Conservation (phyloP, 2,113 vertebrate species). For the Hepsetus odoe region DNA sequence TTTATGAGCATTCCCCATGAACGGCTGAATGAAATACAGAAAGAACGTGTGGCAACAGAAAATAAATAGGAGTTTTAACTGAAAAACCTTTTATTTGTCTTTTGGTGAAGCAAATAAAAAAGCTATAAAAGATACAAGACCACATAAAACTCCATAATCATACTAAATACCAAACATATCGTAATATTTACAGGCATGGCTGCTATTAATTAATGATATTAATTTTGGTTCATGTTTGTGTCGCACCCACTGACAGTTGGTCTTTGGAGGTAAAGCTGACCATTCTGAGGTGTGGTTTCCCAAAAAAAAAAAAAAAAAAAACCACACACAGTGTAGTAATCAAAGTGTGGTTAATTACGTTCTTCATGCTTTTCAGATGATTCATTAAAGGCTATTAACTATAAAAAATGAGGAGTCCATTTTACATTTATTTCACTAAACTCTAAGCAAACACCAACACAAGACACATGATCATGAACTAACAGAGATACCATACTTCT, state of each 20-base stretch:
- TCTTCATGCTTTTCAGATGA: neutral
- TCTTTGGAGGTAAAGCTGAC: neutral
- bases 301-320: no score
- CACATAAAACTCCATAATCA: slow-evolving; percentile 2
- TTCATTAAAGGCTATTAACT: neutral
- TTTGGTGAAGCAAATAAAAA: neutral
- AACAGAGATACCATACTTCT: neutral
- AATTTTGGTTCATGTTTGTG: no score
- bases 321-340: neutral
- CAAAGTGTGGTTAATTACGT: neutral
- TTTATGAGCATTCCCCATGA: no score
- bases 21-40: no score
- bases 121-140: neutral
- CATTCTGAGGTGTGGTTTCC: neutral
- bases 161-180: neutral
- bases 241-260: no score
- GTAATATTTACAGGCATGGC: neutral
- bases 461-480: neutral
- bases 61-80: neutral
- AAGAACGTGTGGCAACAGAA: neutral
- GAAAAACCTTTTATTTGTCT: slow-evolving; percentile 21
- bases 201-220: neutral
- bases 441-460: neutral
- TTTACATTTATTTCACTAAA: neutral
- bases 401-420: neutral